A percentile compares a stretch with the other conserved stretches of the same genome.
These are phyloP conservation scores for Toxostoma redivivum DNA, from an alignment of 2,113 vertebrate species.

Conservation along the genomic window DNA sequence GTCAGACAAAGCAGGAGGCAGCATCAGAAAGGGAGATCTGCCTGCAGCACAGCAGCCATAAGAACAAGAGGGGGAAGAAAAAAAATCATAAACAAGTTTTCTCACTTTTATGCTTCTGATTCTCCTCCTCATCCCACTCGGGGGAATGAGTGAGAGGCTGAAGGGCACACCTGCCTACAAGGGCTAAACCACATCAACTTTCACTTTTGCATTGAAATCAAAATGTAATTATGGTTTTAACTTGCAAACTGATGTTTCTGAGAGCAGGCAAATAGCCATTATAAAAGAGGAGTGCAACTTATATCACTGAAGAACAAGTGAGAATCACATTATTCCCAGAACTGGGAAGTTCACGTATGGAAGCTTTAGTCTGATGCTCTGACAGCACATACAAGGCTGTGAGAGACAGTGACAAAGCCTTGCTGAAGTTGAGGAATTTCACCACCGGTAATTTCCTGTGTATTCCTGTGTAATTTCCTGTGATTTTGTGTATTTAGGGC, in stretches of 20 bases:
- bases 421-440: background rate
- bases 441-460: background rate
- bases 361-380: background rate
- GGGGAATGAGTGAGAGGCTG: fast-evolving
- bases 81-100: background rate
- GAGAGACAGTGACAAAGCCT: background rate
- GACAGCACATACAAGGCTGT: background rate
- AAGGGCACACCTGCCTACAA: background rate
- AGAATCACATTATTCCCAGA: background rate
- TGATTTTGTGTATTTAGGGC: background rate
- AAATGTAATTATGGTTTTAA: background rate
- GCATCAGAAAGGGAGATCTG: background rate
- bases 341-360: background rate
- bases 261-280: background rate
- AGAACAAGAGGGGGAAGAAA: background rate
- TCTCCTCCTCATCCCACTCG: background rate
- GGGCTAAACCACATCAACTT: background rate
- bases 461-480: background rate
- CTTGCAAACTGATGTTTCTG: background rate
- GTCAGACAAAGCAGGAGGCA: background rate
- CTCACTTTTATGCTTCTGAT: background rate
- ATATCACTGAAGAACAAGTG: background rate
- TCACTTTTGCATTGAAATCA: background rate
- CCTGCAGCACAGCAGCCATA: background rate
- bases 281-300: background rate